A percentile compares a stretch with the other conserved stretches of the same genome.
phyloP scores from a whole-genome alignment of 2,797 vertebrate genomes.

The Catostomus latipinnis region DNA sequence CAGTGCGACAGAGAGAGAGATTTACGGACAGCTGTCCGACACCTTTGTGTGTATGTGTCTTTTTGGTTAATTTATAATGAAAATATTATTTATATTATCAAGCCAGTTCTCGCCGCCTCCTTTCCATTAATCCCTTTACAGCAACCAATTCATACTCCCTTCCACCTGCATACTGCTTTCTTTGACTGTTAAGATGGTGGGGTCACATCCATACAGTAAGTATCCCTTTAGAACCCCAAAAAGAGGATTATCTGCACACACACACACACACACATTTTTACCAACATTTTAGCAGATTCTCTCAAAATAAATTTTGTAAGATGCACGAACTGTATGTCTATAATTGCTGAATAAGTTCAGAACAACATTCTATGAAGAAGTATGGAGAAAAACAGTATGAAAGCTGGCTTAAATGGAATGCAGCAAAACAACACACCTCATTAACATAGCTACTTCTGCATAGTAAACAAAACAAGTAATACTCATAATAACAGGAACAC shows the following conservation, averaged over 20 bases:
- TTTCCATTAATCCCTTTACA: too few species aligned
- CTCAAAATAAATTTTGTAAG: too few species aligned
- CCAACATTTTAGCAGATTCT: neutral
- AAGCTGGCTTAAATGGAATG: neutral
- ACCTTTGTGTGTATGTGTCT: too few species aligned
- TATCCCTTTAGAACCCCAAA: conserved; percentile 15
- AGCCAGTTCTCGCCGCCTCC: too few species aligned
- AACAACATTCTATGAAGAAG: neutral
- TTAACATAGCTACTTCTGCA: neutral
- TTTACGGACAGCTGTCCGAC: too few species aligned
- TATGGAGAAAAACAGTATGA: neutral
- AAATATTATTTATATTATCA: too few species aligned
- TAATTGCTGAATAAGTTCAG: too few species aligned
- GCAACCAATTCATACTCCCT: conserved; percentile 60
- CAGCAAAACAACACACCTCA: neutral
- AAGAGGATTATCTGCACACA: conserved; percentile 37
- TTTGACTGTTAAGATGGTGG: conserved; percentile 15
- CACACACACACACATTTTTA: neutral
- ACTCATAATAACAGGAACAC: neutral
- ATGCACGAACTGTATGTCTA: neutral
- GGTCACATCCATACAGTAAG: conserved; percentile 43
- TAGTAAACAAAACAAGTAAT: neutral
- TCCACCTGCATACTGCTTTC: conserved; percentile 65
- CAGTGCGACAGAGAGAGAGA: too few species aligned
- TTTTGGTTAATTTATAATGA: too few species aligned